Evolutionary conservation across 2,113 vertebrate species (phyloP).

Genomic region (Myotis lucifugus): DNA sequence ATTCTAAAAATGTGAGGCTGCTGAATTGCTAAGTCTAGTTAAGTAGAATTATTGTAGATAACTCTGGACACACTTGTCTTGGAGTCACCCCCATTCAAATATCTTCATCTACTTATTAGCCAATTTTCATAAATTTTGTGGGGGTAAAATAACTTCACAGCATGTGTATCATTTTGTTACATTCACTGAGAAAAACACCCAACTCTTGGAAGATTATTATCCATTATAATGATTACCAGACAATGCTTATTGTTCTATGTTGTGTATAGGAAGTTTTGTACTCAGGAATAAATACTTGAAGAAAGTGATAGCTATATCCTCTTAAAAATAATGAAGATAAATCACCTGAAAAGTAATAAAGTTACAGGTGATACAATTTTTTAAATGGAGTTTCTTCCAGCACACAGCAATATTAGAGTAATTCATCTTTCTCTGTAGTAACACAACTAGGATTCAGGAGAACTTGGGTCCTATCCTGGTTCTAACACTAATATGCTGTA

Average conservation of each 20-base stretch:
- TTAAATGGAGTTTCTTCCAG: conserved; percentile 46
- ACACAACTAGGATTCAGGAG: conserved; percentile 12
- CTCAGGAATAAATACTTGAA: conserved; percentile 31
- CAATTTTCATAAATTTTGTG: not conserved
- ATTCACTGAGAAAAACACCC: not conserved
- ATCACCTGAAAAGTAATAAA: conserved; percentile 62
- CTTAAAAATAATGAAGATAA: conserved; percentile 65
- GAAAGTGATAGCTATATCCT: conserved; percentile 29
- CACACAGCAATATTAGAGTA: conserved; percentile 66
- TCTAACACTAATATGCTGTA: conserved; percentile 7
- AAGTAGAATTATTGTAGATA: not conserved
- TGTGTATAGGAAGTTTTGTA: not conserved
- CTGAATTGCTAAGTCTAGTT: not conserved
- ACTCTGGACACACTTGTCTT: not conserved
- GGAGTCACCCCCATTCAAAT: not conserved
- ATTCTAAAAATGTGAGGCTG: not conserved
- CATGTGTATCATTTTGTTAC: not conserved
- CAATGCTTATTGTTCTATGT: not conserved
- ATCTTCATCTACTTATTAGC: not conserved
- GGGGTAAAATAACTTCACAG: not conserved
- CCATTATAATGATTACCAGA: conserved; percentile 17
- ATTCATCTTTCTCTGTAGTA: conserved; percentile 60
- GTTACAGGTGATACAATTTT: conserved; percentile 55
- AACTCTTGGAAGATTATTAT: not conserved
- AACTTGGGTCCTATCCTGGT: not conserved